Evolutionary conservation across 2,797 vertebrate genomes (phyloP).

Genomic region (Enteromius unitaeniatus): DNA sequence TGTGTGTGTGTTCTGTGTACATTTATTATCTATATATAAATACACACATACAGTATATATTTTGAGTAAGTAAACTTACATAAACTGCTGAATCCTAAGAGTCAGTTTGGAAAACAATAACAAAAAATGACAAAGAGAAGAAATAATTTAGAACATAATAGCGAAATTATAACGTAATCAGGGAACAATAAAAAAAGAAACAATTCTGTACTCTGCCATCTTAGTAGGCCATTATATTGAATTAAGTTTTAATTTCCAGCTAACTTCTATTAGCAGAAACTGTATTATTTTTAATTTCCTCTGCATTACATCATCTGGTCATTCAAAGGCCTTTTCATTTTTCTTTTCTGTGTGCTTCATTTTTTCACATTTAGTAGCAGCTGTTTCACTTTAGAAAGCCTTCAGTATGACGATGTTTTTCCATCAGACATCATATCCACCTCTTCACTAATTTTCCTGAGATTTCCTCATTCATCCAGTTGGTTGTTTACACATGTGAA

Average conservation of each 20-base stretch:
- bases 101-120: neutral
- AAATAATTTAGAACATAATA: neutral
- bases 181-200: neutral
- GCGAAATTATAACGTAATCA: neutral
- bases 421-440: constrained; percentile 14
- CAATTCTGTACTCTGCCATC: neutral
- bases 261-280: neutral
- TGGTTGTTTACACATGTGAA: neutral
- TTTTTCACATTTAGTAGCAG: neutral
- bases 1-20: too few relatives aligned
- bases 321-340: neutral
- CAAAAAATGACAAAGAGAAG: neutral
- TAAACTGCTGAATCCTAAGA: neutral
- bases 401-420: neutral
- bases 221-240: neutral
- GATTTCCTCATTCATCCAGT: constrained; percentile 1
- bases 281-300: constrained; percentile 12
- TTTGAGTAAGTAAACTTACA: neutral
- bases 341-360: neutral
- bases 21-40: too few relatives aligned
- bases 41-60: too few relatives aligned
- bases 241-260: constrained; percentile 21
- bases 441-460: neutral
- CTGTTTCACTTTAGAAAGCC: neutral
- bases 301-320: constrained; percentile 5